Conservation (phyloP, 2,888 invertebrate species). For the Coremacera marginata region DNA sequence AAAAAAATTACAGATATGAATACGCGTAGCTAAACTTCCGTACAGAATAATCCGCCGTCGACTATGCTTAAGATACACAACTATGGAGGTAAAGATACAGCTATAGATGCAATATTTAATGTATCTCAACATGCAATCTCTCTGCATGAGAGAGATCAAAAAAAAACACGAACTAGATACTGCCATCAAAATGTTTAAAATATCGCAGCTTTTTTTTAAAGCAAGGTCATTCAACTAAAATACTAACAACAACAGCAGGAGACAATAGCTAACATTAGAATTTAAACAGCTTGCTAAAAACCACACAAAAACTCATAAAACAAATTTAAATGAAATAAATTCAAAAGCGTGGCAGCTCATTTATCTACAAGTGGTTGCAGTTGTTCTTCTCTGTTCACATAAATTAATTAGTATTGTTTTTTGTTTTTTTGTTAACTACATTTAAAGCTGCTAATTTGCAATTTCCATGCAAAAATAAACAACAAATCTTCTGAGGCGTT, state of each 20-base stretch:
- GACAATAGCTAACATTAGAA: not conserved
- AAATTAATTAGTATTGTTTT: not conserved
- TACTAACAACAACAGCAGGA: not conserved
- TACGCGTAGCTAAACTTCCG: slow-evolving; percentile 4
- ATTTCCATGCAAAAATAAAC: not conserved
- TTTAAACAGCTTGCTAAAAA: not conserved
- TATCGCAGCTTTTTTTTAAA: not conserved
- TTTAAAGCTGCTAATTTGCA: not conserved
- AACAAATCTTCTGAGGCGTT: not conserved
- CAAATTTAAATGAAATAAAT: not conserved
- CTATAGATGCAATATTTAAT: not conserved
- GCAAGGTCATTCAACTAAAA: slow-evolving; percentile 42
- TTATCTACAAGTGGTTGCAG: not conserved
- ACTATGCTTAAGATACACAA: not conserved
- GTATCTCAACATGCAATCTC: slow-evolving; percentile 23
- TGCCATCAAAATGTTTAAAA: not conserved
- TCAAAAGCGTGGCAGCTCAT: slow-evolving; percentile 19
- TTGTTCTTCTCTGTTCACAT: not conserved
- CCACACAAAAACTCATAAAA: not conserved
- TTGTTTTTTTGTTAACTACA: not conserved
- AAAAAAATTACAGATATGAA: not conserved
- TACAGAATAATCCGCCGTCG: not conserved
- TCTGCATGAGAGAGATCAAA: not conserved
- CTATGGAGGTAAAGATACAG: too few relatives aligned
- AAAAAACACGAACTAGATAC: not conserved